Conservation (phyloP, 2,113 vertebrate species). For the Urocynchramus pylzowi region DNA sequence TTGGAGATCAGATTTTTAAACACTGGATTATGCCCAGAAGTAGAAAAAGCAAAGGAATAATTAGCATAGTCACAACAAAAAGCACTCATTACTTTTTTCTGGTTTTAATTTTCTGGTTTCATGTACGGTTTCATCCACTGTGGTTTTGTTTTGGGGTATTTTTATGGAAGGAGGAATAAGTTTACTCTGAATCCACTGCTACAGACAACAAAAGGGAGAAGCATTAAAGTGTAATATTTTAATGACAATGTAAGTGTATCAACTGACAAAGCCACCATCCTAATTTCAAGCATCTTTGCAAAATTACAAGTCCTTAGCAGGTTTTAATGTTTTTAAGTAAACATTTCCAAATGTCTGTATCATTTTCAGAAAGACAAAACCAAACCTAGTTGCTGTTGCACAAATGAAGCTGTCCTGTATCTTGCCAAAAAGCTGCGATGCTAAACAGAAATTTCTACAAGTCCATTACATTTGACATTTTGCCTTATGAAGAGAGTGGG, state of each 20-base stretch:
- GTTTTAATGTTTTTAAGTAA: background rate
- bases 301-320: background rate
- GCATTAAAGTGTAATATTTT: background rate
- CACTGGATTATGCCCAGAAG: background rate
- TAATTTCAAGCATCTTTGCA: background rate
- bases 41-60: background rate
- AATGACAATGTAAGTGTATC: background rate
- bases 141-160: background rate
- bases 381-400: background rate
- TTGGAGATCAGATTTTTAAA: background rate
- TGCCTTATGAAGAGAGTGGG: background rate
- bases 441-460: background rate
- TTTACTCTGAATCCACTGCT: background rate
- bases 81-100: background rate
- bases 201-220: background rate
- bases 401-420: background rate
- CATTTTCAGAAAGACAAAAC: background rate
- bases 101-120: background rate
- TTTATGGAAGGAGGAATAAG: background rate
- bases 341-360: rapidly evolving
- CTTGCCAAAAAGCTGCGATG: background rate
- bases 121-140: background rate
- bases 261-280: rapidly evolving
- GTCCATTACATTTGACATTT: background rate
- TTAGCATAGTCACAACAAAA: background rate